phyloP scores from a whole-genome alignment of 2,113 vertebrate genomes.

The Seriola rivoliana region DNA sequence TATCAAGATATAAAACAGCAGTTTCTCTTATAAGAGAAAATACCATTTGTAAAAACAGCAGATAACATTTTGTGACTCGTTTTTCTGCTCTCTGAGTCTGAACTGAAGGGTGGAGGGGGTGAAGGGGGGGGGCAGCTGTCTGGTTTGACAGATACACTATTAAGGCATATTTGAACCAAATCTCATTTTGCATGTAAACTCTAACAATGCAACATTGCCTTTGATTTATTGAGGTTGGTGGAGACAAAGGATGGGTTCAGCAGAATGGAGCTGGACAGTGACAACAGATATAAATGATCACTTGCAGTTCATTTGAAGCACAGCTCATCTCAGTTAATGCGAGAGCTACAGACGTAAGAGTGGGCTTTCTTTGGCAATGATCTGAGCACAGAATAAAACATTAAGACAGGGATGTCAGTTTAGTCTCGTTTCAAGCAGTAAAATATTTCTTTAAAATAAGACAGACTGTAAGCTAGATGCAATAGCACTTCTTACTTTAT shows the following conservation, averaged over 20 bases:
- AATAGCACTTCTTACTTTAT: background rate
- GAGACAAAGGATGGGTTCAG: background rate
- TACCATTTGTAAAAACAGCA: background rate
- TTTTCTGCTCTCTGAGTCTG: background rate
- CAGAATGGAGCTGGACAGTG: background rate
- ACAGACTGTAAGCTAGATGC: background rate
- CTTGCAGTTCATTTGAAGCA: background rate
- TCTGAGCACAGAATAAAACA: background rate
- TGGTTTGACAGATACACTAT: background rate
- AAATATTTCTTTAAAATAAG: background rate
- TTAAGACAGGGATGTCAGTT: background rate
- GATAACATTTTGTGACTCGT: background rate
- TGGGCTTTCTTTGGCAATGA: background rate
- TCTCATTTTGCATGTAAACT: constrained; percentile 22
- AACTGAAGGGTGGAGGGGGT: background rate
- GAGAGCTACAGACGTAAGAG: background rate
- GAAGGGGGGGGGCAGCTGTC: fast-evolving
- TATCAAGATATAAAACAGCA: constrained; percentile 10
- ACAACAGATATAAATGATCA: background rate
- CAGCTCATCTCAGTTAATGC: background rate
- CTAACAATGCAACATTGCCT: background rate
- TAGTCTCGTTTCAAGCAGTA: background rate
- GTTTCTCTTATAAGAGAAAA: background rate
- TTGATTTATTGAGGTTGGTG: background rate
- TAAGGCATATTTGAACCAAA: constrained; percentile 18